A percentile compares a stretch with the other conserved stretches of the same genome.
Evolutionary conservation across 2,888 invertebrate species (phyloP).

Genomic region (Clusia tigrina): DNA sequence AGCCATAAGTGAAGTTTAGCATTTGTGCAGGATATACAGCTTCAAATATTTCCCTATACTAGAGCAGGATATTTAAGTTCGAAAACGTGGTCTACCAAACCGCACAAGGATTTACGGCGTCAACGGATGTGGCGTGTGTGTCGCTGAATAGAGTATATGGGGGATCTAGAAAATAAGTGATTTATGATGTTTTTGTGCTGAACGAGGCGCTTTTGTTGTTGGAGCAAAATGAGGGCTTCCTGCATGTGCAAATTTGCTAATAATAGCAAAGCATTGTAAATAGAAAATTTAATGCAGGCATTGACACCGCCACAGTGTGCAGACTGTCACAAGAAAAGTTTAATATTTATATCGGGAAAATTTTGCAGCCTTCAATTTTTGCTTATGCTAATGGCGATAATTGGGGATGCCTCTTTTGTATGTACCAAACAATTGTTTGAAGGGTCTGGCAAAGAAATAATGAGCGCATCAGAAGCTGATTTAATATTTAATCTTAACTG

Average conservation of each 20-base stretch:
- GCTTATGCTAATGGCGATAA: too few relatives aligned
- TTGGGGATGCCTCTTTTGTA: too few relatives aligned
- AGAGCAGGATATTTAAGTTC: constrained; percentile 28
- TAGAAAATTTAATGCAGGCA: neutral
- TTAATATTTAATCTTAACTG: too few relatives aligned
- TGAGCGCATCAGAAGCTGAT: too few relatives aligned
- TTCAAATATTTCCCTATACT: neutral
- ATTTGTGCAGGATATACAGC: neutral
- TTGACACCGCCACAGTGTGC: too few relatives aligned
- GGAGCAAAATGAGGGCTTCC: neutral
- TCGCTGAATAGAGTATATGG: too few relatives aligned
- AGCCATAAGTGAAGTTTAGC: constrained; percentile 32
- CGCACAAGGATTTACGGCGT: constrained; percentile 27
- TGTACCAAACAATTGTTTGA: too few relatives aligned
- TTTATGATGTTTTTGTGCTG: constrained; percentile 16
- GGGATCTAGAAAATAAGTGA: constrained; percentile 12
- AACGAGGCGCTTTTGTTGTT: neutral
- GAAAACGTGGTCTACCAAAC: constrained; percentile 30
- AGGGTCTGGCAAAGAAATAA: too few relatives aligned
- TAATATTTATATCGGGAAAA: too few relatives aligned
- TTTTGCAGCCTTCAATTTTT: too few relatives aligned
- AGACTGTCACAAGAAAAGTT: too few relatives aligned
- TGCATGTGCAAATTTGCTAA: neutral
- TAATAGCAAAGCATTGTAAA: neutral
- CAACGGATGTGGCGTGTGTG: neutral